Conservation (phyloP, 2,113 vertebrate genomes). For the Datnioides undecimradiatus region DNA sequence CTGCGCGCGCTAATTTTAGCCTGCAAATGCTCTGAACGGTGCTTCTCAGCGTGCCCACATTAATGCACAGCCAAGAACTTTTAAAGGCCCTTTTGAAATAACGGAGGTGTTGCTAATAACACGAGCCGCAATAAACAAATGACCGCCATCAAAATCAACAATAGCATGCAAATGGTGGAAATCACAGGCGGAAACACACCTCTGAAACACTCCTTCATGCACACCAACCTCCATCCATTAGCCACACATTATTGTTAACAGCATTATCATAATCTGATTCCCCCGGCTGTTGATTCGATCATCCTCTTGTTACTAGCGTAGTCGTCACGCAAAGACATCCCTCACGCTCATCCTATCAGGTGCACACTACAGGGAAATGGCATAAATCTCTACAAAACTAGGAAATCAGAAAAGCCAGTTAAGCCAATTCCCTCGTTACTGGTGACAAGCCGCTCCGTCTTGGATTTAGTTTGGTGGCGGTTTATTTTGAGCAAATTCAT, state of each 20-base stretch:
- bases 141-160: neutral
- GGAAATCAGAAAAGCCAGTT: constrained; percentile 63
- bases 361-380: constrained; percentile 57
- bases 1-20: neutral
- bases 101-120: neutral
- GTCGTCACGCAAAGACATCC: constrained; percentile 79
- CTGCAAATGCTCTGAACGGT: neutral
- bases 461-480: neutral
- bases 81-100: neutral
- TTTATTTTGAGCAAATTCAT: constrained; percentile 29
- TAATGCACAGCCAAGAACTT: neutral
- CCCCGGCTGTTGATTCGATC: constrained; percentile 80
- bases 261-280: constrained; percentile 84
- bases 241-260: constrained; percentile 84
- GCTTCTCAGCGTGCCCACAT: neutral
- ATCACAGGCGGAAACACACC: constrained; percentile 58
- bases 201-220: constrained; percentile 72
- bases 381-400: constrained; percentile 74
- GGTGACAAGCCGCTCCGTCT: constrained; percentile 38
- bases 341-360: constrained; percentile 74
- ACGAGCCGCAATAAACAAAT: neutral
- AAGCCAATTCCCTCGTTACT: constrained; percentile 53
- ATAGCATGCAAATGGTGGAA: constrained; percentile 37
- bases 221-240: constrained; percentile 78
- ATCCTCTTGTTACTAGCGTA: constrained; percentile 81